A percentile compares a stretch with the other conserved stretches of the same genome.
Conservation (phyloP, 1,140 invertebrate genomes). For the Drosophila sucinea region DNA sequence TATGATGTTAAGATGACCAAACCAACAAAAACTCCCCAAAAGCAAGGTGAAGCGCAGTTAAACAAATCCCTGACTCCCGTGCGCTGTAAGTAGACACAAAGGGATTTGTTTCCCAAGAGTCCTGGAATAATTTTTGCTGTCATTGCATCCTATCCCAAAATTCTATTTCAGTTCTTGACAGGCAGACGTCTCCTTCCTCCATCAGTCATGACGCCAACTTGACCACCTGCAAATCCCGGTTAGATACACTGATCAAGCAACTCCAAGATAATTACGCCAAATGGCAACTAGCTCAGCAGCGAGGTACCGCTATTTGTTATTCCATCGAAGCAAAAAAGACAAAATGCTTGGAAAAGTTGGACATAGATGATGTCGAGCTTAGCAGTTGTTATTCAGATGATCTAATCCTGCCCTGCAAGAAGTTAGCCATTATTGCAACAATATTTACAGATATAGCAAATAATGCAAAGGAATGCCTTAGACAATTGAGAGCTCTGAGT, state of each 20-base stretch:
- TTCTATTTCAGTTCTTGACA: constrained; percentile 43
- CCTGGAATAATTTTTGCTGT: too few species aligned
- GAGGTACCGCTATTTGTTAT: constrained; percentile 65
- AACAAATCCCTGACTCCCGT: constrained; percentile 64
- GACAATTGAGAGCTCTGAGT: constrained; percentile 52
- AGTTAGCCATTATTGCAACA: constrained; percentile 63
- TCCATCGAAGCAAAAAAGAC: constrained; percentile 71
- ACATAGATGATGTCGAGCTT: constrained; percentile 1
- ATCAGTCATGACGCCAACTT: constrained; percentile 42
- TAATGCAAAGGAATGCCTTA: constrained; percentile 52
- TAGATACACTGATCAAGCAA: constrained; percentile 50
- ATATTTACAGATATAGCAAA: constrained; percentile 71
- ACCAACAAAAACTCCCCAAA: constrained; percentile 42
- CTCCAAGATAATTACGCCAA: constrained; percentile 66
- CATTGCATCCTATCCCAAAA: too few species aligned
- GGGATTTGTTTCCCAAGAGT: not conserved
- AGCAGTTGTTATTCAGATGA: constrained; percentile 52
- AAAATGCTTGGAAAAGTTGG: constrained; percentile 46
- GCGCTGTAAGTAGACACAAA: constrained; percentile 56
- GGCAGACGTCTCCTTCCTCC: constrained; percentile 34
- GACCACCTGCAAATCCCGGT: constrained; percentile 49
- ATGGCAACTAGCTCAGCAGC: constrained; percentile 73
- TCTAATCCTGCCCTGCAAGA: constrained; percentile 52
- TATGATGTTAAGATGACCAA: constrained; percentile 31
- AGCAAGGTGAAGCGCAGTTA: constrained; percentile 15